Base-by-base conservation (phyloP, 2,113 vertebrate species). In the Capreolus pygargus region DNA sequence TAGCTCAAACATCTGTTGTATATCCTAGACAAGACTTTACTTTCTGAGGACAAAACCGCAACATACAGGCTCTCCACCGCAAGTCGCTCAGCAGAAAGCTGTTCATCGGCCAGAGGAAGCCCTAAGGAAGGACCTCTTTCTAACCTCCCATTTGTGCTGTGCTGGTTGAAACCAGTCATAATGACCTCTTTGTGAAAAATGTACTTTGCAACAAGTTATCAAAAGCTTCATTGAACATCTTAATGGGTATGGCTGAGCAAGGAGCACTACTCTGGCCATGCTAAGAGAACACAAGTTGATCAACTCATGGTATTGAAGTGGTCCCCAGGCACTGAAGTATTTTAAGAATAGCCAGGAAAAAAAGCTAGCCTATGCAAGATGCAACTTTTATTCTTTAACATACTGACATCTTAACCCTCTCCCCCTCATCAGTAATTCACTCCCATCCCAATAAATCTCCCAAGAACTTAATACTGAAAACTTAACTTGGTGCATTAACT, bases 181-280 rank as follows among this genome's bases (percentile, higher is more conserved):
- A 98, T 95, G 85, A 83, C 67, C 79, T 86, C 87, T 96, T 93
- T 96, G 94, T 97, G 86, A 57, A 97, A 96, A 92, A 78, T 15
- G 7, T 4, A 92, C 82, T 96, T 94, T 93, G 90, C 55, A 83
- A 76, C 90, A 86, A 76, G 85, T 43, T 92, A 81, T 94, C 92
- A 97, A 96, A 97, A 95, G 86, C 70, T 60, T 88, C 82, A 97
- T 0, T 96, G 76, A 95, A 88, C n/a, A 96, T 86, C 91, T 82
- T 83, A 70, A 91, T 21, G 85, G 88, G 92, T 45, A 87, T 1
- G 12, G 54, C 4, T 70, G 85, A 92, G 60, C 82, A 94, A 94
- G 55, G 67, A 94, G 85, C 1, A 83, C 25, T 61, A 82, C 91
- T 78, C n/a, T 4, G 5, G 54, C 7, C 91, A 91, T 84, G 76